Conservation (phyloP, 2,797 vertebrate genomes). For the Falco cherrug region DNA sequence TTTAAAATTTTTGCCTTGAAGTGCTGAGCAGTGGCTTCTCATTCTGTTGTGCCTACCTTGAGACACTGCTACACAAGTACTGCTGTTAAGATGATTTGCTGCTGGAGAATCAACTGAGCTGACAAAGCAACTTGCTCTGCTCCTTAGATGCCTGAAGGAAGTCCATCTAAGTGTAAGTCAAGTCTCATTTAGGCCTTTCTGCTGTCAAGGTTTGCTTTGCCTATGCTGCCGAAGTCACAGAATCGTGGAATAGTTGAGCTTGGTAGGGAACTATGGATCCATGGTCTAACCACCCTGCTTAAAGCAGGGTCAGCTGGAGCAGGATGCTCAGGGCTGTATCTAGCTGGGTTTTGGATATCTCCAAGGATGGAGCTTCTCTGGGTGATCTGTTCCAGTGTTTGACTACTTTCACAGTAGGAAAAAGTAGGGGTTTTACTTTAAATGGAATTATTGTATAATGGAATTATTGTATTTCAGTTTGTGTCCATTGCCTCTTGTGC, state of each 20-base stretch:
- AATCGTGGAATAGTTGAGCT: not conserved
- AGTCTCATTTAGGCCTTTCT: not conserved
- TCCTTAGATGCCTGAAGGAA: not conserved
- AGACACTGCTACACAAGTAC: not conserved
- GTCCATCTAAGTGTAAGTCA: not conserved
- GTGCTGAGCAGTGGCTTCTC: not conserved
- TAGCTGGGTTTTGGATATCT: no score
- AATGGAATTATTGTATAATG: not conserved
- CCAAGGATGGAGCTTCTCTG: not conserved
- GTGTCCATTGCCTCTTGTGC: not conserved
- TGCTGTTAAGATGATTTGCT: not conserved
- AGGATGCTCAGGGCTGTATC: not conserved
- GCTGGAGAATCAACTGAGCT: not conserved
- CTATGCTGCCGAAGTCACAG: not conserved
- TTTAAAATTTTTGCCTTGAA: not conserved
- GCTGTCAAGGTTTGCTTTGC: not conserved
- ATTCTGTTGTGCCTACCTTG: not conserved
- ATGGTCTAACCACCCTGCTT: not conserved
- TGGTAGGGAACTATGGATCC: not conserved
- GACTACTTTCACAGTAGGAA: not conserved
- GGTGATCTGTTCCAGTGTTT: not conserved
- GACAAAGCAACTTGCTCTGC: not conserved
- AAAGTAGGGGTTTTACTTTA: not conserved
- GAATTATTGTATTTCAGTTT: not conserved
- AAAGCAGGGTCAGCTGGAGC: not conserved